phyloP scores from a whole-genome alignment of 2,797 vertebrate species.

The Hoplostethus atlanticus region DNA sequence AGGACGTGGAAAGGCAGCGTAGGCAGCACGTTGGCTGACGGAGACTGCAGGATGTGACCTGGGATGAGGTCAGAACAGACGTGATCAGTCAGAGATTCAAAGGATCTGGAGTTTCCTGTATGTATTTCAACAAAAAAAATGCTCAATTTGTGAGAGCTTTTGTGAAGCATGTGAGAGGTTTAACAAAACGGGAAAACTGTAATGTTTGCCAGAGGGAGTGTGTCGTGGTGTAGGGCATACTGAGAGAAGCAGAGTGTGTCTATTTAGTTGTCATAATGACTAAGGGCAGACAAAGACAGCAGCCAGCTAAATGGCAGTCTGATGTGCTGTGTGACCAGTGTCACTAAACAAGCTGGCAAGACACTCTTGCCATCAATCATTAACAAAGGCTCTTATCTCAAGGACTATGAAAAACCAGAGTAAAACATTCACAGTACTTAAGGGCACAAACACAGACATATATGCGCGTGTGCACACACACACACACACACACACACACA shows the following conservation, averaged over 20 bases:
- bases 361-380: constrained; percentile 21
- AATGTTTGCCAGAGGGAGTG: not conserved
- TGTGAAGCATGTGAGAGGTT: no score
- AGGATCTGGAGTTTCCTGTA: no score
- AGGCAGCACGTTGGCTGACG: constrained; percentile 96
- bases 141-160: no score
- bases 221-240: not conserved
- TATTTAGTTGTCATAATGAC: not conserved
- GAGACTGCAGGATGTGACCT: constrained; percentile 99
- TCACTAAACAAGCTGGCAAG: constrained; percentile 26
- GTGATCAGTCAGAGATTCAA: no score
- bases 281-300: constrained; percentile 21
- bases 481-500: not conserved
- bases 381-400: constrained; percentile 9
- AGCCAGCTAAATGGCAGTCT: constrained; percentile 6
- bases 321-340: constrained; percentile 25
- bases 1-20: constrained; percentile 97
- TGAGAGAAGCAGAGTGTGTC: not conserved
- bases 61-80: not conserved
- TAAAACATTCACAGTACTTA: not conserved
- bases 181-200: no score
- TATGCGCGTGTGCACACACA: not conserved
- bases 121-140: no score
- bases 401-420: constrained; percentile 7
- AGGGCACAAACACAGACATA: not conserved